Conservation (phyloP, 2,797 vertebrate species). For the Gallinago nigripennis region DNA sequence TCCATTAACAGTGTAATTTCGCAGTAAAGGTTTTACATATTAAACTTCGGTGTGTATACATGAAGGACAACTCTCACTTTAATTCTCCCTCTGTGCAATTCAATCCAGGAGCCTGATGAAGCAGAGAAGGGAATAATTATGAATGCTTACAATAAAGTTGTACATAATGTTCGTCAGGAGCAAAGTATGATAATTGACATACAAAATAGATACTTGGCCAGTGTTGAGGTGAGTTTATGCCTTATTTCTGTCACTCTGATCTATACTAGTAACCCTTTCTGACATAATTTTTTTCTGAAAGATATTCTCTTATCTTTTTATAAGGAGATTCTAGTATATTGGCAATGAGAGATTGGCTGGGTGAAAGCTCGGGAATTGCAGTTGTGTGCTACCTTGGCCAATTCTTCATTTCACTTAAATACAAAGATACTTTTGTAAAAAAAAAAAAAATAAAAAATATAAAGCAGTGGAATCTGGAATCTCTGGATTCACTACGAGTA, state of each 20-base stretch:
- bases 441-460: background rate
- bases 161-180: constrained; percentile 67
- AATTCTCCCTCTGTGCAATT: background rate
- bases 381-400: background rate
- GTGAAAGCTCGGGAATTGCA: background rate
- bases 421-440: background rate
- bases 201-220: constrained; percentile 68
- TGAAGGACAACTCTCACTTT: background rate
- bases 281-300: background rate
- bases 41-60: background rate
- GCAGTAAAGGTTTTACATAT: background rate
- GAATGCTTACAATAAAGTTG: constrained; percentile 64
- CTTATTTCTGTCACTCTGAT: background rate
- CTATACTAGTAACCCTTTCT: background rate
- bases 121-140: constrained; percentile 71
- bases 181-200: constrained; percentile 65
- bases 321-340: background rate
- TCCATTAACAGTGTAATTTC: background rate
- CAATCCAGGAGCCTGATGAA: constrained; percentile 71
- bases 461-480: background rate
- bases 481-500: background rate
- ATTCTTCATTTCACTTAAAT: background rate
- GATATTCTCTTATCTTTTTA: background rate
- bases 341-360: background rate
- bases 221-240: constrained; percentile 71